These are phyloP conservation scores for Rhagium mordax DNA, from an alignment of 2,888 invertebrate species.

Conservation along the genomic window DNA sequence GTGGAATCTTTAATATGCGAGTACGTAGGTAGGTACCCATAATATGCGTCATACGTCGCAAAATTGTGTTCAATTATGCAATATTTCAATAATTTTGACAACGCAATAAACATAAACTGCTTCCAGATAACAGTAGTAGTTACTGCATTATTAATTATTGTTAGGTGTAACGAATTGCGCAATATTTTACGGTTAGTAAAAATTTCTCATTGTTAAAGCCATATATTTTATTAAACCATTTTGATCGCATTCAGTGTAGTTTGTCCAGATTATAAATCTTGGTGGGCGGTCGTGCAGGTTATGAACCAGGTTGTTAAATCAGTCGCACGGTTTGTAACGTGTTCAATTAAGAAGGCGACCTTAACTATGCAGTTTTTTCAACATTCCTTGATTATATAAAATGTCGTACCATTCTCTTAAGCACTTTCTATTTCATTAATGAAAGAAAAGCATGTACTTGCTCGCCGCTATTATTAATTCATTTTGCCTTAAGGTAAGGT, in stretches of 20 bases:
- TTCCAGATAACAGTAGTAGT: background rate
- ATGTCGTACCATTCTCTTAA: background rate
- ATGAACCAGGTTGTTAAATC: background rate
- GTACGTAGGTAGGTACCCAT: too few species aligned
- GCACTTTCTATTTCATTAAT: conserved; percentile 13
- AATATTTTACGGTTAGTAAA: background rate
- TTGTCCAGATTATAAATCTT: background rate
- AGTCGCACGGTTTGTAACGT: background rate
- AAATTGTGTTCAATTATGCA: background rate
- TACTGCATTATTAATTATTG: background rate
- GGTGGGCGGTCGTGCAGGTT: conserved; percentile 2
- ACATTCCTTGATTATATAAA: conserved; percentile 23
- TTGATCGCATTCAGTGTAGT: background rate
- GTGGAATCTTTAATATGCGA: too few species aligned
- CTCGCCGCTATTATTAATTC: conserved; percentile 7
- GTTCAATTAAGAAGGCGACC: conserved; percentile 12
- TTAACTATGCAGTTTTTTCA: conserved; percentile 17
- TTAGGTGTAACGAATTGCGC: background rate
- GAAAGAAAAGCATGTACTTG: conserved; percentile 3
- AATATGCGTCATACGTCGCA: background rate
- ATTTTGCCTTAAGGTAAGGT: conserved; percentile 11
- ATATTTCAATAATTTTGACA: background rate
- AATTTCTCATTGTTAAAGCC: background rate
- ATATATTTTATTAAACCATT: too few species aligned
- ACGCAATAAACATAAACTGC: background rate